Evolutionary conservation across 2,888 invertebrate species (phyloP), one percentile per base, ranked within the genome.

Genomic region (Cataglyphis rosenhaueri): DNA sequence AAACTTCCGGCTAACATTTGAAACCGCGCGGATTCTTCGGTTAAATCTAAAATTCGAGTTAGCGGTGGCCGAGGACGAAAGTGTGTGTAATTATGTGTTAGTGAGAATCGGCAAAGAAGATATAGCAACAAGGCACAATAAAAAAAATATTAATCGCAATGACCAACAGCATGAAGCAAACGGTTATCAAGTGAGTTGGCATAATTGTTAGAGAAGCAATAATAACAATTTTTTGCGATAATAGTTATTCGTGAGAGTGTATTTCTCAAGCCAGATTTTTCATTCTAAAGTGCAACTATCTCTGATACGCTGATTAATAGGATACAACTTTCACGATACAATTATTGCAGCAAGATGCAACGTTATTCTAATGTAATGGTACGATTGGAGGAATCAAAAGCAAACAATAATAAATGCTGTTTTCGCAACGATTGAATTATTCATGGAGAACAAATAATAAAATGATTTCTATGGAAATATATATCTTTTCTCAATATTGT

Each of bases 121-220:
- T 32, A 65, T 15, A 21, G 1, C n/a, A 70, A n/a, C 32, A 55
- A 52, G 29, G 41, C 38, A 44, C 70, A 61, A n/a, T 25, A 52
- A 9, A 35, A 68, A 44, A 4, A 35, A 59, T n/a, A 59, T 5
- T 52, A 52, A 73, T 71, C 32, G 66, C 70, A 84, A 95, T 95
- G 95, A 95, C 95, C 81, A 95, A 95, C 90, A 95, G 95, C 86
- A 95, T 95, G 93, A 95, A 95, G 92, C 95, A 95, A 87, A 95
- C 95, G 29, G 95, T 95, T 83, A 95, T 95, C 91, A 95, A 95
- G 95, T 95, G 94, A 95, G 95, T 95, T 85, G 55, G 48, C 83
- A 64, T 61, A 78, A 44, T 79, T 65, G 64, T 82, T 82, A 75
- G 18, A 41, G 21, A 48, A 64, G 15, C 25, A 35, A 10, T 5